Percentiles rank a stretch among this genome's conserved stretches.
These are phyloP conservation scores for Tridacna crocea DNA, from an alignment of 2,888 invertebrate species.

Conservation along the genomic window DNA sequence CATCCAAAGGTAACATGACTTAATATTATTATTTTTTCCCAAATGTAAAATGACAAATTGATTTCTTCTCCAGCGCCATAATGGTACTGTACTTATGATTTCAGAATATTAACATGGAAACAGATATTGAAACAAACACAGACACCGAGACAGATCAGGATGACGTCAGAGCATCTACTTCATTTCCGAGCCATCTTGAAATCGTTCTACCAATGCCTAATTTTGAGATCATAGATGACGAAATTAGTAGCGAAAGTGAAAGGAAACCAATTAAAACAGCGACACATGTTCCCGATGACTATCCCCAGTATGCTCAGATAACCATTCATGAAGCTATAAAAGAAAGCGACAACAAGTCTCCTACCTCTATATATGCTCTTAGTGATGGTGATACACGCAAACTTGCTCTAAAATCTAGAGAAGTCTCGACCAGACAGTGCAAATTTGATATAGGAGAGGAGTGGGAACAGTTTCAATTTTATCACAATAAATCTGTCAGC, in stretches of 20 bases:
- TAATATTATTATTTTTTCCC: no score
- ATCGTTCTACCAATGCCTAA: conserved; percentile 32
- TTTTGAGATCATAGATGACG: conserved; percentile 25
- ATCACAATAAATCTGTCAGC: conserved; percentile 43
- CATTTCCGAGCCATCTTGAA: conserved; percentile 41
- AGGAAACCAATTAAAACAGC: not conserved
- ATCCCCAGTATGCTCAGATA: conserved; percentile 34
- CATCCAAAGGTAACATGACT: no score
- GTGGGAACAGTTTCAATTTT: conserved; percentile 66
- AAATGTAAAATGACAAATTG: no score
- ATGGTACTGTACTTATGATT: no score
- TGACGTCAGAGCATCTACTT: conserved; percentile 8
- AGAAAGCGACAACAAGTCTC: not conserved
- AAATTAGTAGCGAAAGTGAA: not conserved
- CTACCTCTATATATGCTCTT: conserved; percentile 44
- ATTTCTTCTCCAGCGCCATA: no score
- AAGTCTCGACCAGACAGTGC: conserved; percentile 54
- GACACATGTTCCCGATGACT: conserved; percentile 1
- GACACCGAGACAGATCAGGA: not conserved
- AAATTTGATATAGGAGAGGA: conserved; percentile 70
- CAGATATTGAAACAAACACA: not conserved
- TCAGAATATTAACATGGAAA: no score
- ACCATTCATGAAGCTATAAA: conserved; percentile 17
- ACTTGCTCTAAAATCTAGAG: conserved; percentile 43
- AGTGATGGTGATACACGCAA: conserved; percentile 32